Evolutionary conservation across 1,140 invertebrate species (phyloP).

Genomic region (Bathynomus jamesi): DNA sequence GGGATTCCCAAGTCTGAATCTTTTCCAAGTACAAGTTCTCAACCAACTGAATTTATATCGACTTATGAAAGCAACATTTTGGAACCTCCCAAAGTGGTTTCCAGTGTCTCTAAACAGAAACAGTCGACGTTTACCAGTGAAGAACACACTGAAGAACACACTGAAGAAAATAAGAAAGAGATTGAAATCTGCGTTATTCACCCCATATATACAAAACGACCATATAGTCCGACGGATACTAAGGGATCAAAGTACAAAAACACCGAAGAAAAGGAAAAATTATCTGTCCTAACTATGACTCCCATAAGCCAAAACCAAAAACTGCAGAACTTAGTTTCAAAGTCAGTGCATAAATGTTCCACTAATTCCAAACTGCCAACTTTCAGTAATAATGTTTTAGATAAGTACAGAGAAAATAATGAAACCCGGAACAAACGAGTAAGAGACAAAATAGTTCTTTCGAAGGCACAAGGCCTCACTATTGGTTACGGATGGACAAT

Average conservation of each 20-base stretch:
- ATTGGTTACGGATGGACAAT: not conserved
- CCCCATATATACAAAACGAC: not conserved
- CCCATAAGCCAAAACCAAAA: not conserved
- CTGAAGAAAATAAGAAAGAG: not conserved
- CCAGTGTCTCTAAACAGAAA: not conserved
- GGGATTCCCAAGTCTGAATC: too few species aligned
- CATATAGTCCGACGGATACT: not conserved
- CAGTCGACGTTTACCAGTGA: not conserved
- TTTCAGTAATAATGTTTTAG: not conserved
- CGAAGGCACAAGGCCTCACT: not conserved
- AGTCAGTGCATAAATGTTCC: not conserved
- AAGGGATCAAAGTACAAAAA: not conserved
- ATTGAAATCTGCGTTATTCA: not conserved
- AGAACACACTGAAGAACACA: not conserved
- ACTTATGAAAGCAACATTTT: not conserved
- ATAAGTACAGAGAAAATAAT: not conserved
- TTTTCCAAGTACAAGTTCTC: not conserved
- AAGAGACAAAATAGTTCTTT: not conserved
- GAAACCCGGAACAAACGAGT: not conserved
- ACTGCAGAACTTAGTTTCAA: not conserved
- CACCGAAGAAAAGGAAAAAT: not conserved
- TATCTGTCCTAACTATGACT: not conserved
- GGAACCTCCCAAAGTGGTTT: not conserved
- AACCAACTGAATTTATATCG: not conserved
- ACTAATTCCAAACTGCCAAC: not conserved